These are phyloP conservation scores for Myoxocephalus aenaeus DNA, from an alignment of 2,797 vertebrate genomes.

Conservation along the genomic window DNA sequence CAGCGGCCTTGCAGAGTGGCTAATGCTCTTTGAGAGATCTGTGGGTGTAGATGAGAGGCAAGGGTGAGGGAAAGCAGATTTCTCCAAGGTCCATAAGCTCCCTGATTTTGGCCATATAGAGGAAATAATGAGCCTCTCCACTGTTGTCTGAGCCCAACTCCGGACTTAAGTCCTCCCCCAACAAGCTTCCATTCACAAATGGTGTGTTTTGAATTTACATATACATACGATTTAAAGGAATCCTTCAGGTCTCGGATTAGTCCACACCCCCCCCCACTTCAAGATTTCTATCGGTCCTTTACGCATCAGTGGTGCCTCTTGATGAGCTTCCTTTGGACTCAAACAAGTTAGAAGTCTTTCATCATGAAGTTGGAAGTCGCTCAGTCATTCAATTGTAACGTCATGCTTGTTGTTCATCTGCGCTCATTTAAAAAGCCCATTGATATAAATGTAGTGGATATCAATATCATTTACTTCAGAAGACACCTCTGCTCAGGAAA, in stretches of 20 bases:
- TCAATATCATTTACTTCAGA: not conserved
- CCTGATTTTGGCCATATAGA: slow-evolving; percentile 73
- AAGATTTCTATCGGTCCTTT: slow-evolving; percentile 69
- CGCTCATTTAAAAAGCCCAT: not conserved
- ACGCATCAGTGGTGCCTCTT: slow-evolving; percentile 73
- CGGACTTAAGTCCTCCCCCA: slow-evolving; percentile 69
- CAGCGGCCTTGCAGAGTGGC: slow-evolving; percentile 57
- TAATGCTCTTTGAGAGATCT: slow-evolving; percentile 75
- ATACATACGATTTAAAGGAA: slow-evolving; percentile 78
- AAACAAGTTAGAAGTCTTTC: slow-evolving; percentile 64
- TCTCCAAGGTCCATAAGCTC: slow-evolving; percentile 64
- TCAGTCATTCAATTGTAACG: slow-evolving; percentile 34
- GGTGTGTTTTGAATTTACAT: slow-evolving; percentile 79
- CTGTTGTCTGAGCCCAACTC: slow-evolving; percentile 74
- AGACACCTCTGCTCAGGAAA: slow-evolving; percentile 18
- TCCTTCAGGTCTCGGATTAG: slow-evolving; percentile 81
- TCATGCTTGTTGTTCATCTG: slow-evolving; percentile 13
- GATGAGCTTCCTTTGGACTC: slow-evolving; percentile 62
- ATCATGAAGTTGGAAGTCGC: slow-evolving; percentile 46
- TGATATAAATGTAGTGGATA: not conserved
- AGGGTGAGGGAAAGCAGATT: slow-evolving; percentile 37
- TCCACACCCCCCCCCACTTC: slow-evolving; percentile 56
- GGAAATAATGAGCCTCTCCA: slow-evolving; percentile 81
- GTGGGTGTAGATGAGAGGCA: slow-evolving; percentile 43
- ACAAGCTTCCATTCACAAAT: slow-evolving; percentile 66